Percentiles rank a stretch among this genome's conserved stretches.
Evolutionary conservation across 2,888 invertebrate genomes (phyloP).

Genomic region (Cylloceria caligata): DNA sequence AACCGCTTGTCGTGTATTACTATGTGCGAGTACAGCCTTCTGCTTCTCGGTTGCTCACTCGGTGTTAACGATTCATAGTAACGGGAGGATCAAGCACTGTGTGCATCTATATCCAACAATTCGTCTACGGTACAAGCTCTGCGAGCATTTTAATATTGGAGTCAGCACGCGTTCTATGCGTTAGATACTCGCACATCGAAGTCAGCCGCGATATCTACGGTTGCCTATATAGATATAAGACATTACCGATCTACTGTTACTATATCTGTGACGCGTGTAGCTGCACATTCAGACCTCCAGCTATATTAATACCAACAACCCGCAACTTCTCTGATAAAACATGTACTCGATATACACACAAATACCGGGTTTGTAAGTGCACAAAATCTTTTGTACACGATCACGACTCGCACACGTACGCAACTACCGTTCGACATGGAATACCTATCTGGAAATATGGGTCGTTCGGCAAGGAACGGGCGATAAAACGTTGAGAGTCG

Average conservation of each 20-base stretch:
- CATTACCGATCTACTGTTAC: constrained; percentile 29
- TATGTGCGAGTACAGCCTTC: not conserved
- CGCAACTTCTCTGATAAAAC: not conserved
- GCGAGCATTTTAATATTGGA: constrained; percentile 42
- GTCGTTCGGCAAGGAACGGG: constrained; percentile 52
- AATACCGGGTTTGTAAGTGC: not conserved
- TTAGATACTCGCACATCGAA: constrained; percentile 20
- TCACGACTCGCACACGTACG: constrained; percentile 1
- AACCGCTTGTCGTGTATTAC: constrained; percentile 41
- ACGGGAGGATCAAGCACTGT: constrained; percentile 46
- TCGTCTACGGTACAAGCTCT: constrained; percentile 41
- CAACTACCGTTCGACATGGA: constrained; percentile 53
- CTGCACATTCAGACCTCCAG: not conserved
- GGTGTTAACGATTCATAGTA: constrained; percentile 42
- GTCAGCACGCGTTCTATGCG: constrained; percentile 1
- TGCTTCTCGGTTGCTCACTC: not conserved
- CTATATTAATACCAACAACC: not conserved
- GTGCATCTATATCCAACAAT: not conserved
- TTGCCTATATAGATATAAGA: not conserved
- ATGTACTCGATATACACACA: not conserved
- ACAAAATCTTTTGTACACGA: constrained; percentile 6
- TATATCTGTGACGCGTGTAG: not conserved
- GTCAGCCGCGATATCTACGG: constrained; percentile 22
- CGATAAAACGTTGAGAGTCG: constrained; percentile 49
- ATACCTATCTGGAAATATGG: constrained; percentile 61